A percentile compares a stretch with the other conserved stretches of the same genome.
Evolutionary conservation across 2,113 vertebrate species (phyloP).

Genomic region (Cynopterus brachyotis): DNA sequence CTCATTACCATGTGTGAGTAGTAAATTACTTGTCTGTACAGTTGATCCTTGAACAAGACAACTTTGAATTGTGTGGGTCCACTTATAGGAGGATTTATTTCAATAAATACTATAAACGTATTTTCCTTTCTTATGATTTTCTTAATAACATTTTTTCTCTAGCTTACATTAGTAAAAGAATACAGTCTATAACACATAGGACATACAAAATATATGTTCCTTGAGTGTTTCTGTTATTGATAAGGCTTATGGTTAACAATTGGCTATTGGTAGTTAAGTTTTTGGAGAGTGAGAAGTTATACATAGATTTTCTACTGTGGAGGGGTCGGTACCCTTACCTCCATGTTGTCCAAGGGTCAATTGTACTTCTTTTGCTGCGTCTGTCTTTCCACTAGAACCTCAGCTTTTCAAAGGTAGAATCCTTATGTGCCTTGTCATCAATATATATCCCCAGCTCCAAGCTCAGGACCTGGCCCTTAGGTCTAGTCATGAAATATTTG

Average conservation of each 20-base stretch:
- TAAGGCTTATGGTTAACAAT: not conserved
- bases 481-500: not conserved
- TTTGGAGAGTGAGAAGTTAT: not conserved
- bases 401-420: not conserved
- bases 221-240: not conserved
- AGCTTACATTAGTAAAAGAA: not conserved
- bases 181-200: not conserved
- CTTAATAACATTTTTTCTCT: not conserved
- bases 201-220: not conserved
- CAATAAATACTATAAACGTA: not conserved
- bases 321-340: not conserved
- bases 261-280: not conserved
- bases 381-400: conserved; percentile 16
- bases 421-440: not conserved
- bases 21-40: not conserved
- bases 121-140: not conserved
- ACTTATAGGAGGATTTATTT: not conserved
- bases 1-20: not conserved
- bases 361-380: not conserved
- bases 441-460: not conserved
- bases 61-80: not conserved
- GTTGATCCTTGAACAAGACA: not conserved
- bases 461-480: not conserved
- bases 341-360: not conserved
- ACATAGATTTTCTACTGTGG: not conserved